Base-by-base conservation (phyloP, 2,888 invertebrate species). In the Pyrocoelia pectoralis region DNA sequence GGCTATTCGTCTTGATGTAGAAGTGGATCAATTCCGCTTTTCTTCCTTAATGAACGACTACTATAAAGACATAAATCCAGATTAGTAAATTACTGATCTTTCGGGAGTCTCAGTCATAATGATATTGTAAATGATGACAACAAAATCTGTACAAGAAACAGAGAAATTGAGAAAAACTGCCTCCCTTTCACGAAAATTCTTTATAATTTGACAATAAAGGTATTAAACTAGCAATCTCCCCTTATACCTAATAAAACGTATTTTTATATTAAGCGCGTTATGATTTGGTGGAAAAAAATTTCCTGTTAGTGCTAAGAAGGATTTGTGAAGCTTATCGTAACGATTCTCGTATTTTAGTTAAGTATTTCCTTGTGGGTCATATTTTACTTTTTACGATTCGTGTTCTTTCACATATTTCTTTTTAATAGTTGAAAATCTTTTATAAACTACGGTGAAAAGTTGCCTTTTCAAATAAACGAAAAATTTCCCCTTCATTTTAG, bases 251-350 rank as follows among this genome's bases (percentile, higher is more conserved):
- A 33, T 33, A 33, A 33, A 33, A 33, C n/a, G 33, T n/a, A n/a
- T 33, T 33, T 33, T 33, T 33, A 4, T 8, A n/a, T 33, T n/a
- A 33, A 33, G n/a, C 24, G 24, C 24, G 33, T 33, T 33, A 33
- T 33, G 33, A 33, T n/a, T 33, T 33, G 8, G 9, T 33, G n/a
- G 10, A 33, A 33, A 24, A 24, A 6, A 33, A 33, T 24, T 24
- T 33, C 33, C n/a, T 6, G 33, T 33, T 6, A n/a, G 33, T n/a
- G n/a, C 33, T 10, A 33, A n/a, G n/a, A 33, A n/a, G 33, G 33
- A 33, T 33, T 33, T 33, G 33, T 33, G 33, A 33, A 33, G 33
- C 33, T 33, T 33, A 33, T 33, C 33, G 33, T 33, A 33, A 33
- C 33, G 33, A n/a, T 33, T 33, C 33, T n/a, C 33, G 33, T 33